These are phyloP conservation scores for Takifugu rubripes DNA, from an alignment of 2,797 vertebrate genomes.

Conservation along the genomic window DNA sequence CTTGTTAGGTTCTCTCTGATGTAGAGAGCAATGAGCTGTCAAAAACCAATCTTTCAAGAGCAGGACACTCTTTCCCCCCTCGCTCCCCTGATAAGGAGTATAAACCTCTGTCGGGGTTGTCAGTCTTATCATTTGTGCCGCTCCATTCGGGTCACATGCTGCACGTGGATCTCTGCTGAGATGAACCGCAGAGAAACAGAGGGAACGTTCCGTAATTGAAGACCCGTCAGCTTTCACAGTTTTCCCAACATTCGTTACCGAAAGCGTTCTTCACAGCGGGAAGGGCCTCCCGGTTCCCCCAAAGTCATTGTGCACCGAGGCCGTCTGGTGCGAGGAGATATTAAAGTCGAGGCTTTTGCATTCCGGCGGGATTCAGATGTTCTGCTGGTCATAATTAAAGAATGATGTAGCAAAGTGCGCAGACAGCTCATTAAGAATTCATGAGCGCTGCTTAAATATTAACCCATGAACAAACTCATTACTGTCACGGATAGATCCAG, in stretches of 20 bases:
- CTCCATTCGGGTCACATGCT: slow-evolving; percentile 11
- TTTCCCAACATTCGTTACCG: slow-evolving; percentile 36
- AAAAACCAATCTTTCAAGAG: slow-evolving; percentile 9
- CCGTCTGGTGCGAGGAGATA: slow-evolving; percentile 45
- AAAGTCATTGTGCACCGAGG: slow-evolving; percentile 49
- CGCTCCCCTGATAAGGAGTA: slow-evolving; percentile 26
- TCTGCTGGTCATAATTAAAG: slow-evolving; percentile 49
- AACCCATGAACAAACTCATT: slow-evolving; percentile 44
- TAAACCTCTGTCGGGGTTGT: slow-evolving; percentile 29
- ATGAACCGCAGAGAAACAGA: slow-evolving; percentile 6
- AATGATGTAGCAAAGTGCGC: slow-evolving; percentile 43
- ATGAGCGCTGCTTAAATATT: slow-evolving; percentile 50
- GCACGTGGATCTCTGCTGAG: slow-evolving; percentile 12
- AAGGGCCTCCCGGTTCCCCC: slow-evolving; percentile 47
- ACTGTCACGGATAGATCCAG: slow-evolving; percentile 16
- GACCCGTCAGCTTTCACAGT: slow-evolving; percentile 25
- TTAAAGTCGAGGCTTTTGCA: slow-evolving; percentile 27
- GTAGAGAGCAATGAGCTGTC: slow-evolving; percentile 10
- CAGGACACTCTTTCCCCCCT: neutral
- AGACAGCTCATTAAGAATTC: slow-evolving; percentile 50
- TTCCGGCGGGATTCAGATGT: slow-evolving; percentile 32
- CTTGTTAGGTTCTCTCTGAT: slow-evolving; percentile 8
- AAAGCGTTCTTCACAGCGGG: slow-evolving; percentile 36
- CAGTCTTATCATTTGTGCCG: slow-evolving; percentile 19
- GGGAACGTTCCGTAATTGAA: slow-evolving; percentile 17